phyloP scores from a whole-genome alignment of 2,113 vertebrate genomes.

The Hemibagrus wyckioides region DNA sequence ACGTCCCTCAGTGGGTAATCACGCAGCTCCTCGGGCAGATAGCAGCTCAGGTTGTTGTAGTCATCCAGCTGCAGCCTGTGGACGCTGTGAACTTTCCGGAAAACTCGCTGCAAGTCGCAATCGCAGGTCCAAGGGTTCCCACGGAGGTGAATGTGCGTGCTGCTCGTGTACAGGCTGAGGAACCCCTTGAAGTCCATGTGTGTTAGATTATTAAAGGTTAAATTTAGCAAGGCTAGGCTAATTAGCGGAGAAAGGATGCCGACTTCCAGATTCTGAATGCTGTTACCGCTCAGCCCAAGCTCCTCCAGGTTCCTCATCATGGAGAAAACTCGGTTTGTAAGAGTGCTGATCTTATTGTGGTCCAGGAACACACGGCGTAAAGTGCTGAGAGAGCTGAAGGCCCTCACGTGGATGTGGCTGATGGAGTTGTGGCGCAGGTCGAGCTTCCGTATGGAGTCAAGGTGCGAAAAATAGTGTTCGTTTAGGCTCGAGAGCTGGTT shows the following conservation, averaged over 20 bases:
- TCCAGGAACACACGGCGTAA: slow-evolving; percentile 74
- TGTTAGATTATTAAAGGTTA: slow-evolving; percentile 70
- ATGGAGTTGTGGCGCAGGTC: slow-evolving; percentile 74
- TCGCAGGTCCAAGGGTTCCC: slow-evolving; percentile 80
- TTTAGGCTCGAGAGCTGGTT: slow-evolving; percentile 68
- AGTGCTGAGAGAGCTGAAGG: slow-evolving; percentile 71
- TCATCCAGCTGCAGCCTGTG: slow-evolving; percentile 77
- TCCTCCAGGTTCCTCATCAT: slow-evolving; percentile 78
- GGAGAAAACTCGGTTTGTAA: slow-evolving; percentile 73
- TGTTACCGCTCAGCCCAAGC: slow-evolving; percentile 74
- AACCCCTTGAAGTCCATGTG: slow-evolving; percentile 76
- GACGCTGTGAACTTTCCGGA: slow-evolving; percentile 75
- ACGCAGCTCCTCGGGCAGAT: slow-evolving; percentile 60
- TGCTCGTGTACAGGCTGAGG: slow-evolving; percentile 73
- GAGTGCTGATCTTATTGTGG: slow-evolving; percentile 65
- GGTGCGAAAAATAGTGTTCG: slow-evolving; percentile 67
- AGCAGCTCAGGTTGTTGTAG: slow-evolving; percentile 75
- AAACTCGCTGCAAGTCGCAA: slow-evolving; percentile 81
- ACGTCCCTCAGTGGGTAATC: slow-evolving; percentile 66
- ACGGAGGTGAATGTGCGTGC: slow-evolving; percentile 76
- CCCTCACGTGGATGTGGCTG: slow-evolving; percentile 58
- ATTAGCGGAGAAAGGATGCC: slow-evolving; percentile 71
- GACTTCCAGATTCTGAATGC: slow-evolving; percentile 62
- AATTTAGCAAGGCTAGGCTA: slow-evolving; percentile 72
- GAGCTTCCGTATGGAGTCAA: slow-evolving; percentile 74